Conservation (phyloP, 2,888 invertebrate genomes). For the Schizaphis graminum region DNA sequence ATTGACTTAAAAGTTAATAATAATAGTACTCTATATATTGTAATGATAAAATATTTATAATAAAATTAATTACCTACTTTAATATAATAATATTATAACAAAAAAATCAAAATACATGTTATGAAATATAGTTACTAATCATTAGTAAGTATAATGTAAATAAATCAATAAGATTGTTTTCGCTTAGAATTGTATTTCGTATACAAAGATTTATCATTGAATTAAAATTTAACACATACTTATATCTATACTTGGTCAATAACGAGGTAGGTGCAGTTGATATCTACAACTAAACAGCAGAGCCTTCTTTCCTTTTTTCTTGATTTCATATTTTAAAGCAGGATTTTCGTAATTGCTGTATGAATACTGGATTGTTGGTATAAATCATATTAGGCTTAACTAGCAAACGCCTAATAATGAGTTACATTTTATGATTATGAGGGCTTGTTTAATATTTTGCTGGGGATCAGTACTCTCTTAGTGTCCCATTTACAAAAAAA, state of each 20-base stretch:
- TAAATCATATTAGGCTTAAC: neutral
- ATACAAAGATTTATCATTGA: neutral
- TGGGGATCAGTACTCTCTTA: neutral
- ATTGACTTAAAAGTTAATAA: too few relatives aligned
- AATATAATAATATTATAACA: too few relatives aligned
- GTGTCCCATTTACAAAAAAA: neutral
- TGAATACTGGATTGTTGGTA: neutral
- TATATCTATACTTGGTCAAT: neutral
- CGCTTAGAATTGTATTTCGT: neutral
- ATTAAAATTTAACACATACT: neutral
- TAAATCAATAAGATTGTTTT: neutral
- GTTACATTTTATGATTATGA: neutral
- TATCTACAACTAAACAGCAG: neutral
- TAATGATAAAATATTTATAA: too few relatives aligned
- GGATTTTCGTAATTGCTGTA: neutral
- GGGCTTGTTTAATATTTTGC: neutral
- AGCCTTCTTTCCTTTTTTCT: neutral
- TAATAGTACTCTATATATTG: too few relatives aligned
- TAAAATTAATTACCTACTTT: too few relatives aligned
- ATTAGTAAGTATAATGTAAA: too few relatives aligned
- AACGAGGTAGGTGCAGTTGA: neutral
- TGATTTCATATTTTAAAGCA: neutral
- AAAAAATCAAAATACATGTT: neutral
- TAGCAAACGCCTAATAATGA: neutral
- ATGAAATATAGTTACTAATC: neutral